Percentiles rank a stretch among this genome's conserved stretches.
Evolutionary conservation across 2,113 vertebrate species (phyloP).

Genomic region (Poeciliopsis occidentalis): DNA sequence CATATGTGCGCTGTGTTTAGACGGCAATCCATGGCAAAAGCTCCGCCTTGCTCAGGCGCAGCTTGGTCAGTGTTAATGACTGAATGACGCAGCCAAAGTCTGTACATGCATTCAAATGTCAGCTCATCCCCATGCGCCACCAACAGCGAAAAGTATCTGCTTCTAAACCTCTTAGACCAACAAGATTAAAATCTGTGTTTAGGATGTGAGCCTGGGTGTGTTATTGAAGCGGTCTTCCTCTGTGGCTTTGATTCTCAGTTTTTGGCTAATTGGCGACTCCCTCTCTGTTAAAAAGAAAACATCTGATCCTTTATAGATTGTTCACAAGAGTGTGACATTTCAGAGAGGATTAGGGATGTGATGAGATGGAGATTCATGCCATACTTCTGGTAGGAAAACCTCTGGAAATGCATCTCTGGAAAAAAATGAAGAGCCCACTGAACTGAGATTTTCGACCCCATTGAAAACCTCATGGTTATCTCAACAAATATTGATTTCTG

Average conservation of each 20-base stretch:
- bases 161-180: slow-evolving; percentile 54
- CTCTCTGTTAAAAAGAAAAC: slow-evolving; percentile 48
- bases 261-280: slow-evolving; percentile 63
- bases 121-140: slow-evolving; percentile 73
- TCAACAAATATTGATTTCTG: too few relatives aligned
- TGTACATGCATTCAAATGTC: slow-evolving; percentile 77
- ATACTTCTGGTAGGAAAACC: slow-evolving; percentile 38
- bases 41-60: slow-evolving; percentile 39
- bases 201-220: slow-evolving; percentile 58
- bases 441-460: too few relatives aligned
- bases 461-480: too few relatives aligned
- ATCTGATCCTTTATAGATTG: slow-evolving; percentile 64
- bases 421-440: too few relatives aligned
- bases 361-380: slow-evolving; percentile 56
- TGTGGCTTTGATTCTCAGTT: slow-evolving; percentile 53
- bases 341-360: slow-evolving; percentile 40
- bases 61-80: slow-evolving; percentile 30
- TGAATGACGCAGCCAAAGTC: slow-evolving; percentile 24
- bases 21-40: slow-evolving; percentile 19
- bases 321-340: slow-evolving; percentile 50
- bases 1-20: slow-evolving; percentile 15
- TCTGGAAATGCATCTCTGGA: slow-evolving; percentile 18
- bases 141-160: slow-evolving; percentile 31
- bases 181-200: slow-evolving; percentile 73
- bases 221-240: slow-evolving; percentile 69